These are phyloP conservation scores for Periophthalmus modestus DNA, from an alignment of 2,113 vertebrate genomes.

Conservation along the genomic window DNA sequence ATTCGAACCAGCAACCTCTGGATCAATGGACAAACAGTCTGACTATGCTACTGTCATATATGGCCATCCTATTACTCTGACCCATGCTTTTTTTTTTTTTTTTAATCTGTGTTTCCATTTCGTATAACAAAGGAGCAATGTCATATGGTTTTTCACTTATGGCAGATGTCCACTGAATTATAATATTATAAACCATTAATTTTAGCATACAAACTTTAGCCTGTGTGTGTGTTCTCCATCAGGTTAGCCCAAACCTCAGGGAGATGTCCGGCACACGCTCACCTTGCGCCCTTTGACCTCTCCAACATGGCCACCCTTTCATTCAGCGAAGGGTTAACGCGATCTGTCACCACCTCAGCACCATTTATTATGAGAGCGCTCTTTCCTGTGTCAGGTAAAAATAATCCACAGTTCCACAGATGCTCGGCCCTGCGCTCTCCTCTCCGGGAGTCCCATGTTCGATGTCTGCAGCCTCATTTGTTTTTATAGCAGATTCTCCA, in stretches of 20 bases:
- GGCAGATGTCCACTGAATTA: too few species aligned
- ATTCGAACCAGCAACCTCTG: too few species aligned
- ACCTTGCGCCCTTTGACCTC: slow-evolving; percentile 25
- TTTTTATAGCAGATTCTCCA: slow-evolving; percentile 57
- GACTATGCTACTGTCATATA: too few species aligned
- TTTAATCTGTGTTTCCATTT: too few species aligned
- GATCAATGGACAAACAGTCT: too few species aligned
- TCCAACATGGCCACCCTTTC: slow-evolving; percentile 39
- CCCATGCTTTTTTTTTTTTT: too few species aligned
- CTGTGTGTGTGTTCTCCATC: slow-evolving; percentile 45
- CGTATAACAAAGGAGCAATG: too few species aligned
- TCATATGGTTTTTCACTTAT: too few species aligned
- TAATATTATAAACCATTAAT: background rate
- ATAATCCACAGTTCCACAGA: slow-evolving; percentile 64
- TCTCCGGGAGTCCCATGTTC: slow-evolving; percentile 30
- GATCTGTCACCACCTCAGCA: slow-evolving; percentile 72
- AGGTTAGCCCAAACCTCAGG: slow-evolving; percentile 48
- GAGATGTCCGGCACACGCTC: slow-evolving; percentile 61
- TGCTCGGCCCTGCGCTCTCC: slow-evolving; percentile 37
- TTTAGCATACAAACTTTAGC: slow-evolving; percentile 3
- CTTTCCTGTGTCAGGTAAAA: slow-evolving; percentile 77
- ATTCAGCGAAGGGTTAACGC: slow-evolving; percentile 63
- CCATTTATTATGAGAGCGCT: slow-evolving; percentile 72
- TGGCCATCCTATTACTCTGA: too few species aligned
- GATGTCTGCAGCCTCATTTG: slow-evolving; percentile 50